phyloP scores from a whole-genome alignment of 2,888 invertebrate species.

The Drosophila limbata region DNA sequence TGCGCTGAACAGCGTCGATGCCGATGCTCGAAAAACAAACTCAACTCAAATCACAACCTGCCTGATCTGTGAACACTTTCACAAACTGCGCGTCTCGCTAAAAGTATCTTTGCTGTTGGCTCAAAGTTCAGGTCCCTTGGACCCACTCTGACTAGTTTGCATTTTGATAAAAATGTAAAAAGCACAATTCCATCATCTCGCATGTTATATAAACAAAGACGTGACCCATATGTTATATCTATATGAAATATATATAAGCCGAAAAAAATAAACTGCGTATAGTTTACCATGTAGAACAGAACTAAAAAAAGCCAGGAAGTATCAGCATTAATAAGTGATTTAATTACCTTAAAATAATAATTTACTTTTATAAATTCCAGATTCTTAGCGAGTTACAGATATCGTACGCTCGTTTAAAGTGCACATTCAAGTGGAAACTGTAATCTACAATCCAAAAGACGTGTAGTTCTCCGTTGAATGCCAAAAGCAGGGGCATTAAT shows the following conservation, averaged over 20 bases:
- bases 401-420: conserved; percentile 4
- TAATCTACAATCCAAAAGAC: conserved; percentile 19
- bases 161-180: conserved; percentile 61
- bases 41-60: conserved; percentile 29
- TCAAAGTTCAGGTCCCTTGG: conserved; percentile 1
- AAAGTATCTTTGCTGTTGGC: conserved; percentile 3
- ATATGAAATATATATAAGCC: not conserved
- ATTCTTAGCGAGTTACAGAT: not conserved
- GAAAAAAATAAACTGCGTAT: not conserved
- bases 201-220: conserved; percentile 66
- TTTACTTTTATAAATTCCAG: too few relatives aligned
- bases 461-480: conserved; percentile 22
- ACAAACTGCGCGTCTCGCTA: not conserved
- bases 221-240: conserved; percentile 26
- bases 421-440: conserved; percentile 14
- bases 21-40: conserved; percentile 2
- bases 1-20: conserved; percentile 20
- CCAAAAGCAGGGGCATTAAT: conserved; percentile 42
- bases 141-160: conserved; percentile 40
- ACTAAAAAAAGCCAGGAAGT: not conserved
- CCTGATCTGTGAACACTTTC: conserved; percentile 25
- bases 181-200: conserved; percentile 64
- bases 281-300: not conserved
- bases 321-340: too few relatives aligned
- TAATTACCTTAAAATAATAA: too few relatives aligned